Base-by-base conservation (phyloP, 2,888 invertebrate genomes). In the Plagodis dolabraria region DNA sequence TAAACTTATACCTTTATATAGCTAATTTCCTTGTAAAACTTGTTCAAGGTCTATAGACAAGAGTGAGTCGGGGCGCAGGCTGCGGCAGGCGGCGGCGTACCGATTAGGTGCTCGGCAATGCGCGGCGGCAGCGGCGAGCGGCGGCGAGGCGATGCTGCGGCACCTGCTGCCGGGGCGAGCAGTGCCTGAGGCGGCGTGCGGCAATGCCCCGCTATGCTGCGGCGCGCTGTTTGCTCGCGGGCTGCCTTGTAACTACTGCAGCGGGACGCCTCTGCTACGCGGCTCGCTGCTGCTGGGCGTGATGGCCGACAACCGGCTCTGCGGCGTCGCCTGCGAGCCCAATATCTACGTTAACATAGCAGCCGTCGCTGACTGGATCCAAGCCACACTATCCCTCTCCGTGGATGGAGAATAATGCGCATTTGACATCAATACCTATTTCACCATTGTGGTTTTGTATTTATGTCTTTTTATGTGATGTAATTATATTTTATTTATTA, bases 301-400 rank as follows among this genome's bases (percentile, higher is more conserved):
- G 44, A 83, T 86, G 87, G 68, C 72, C 54, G 79, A 72, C 64
- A 71, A 72, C 74, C 68, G 51, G 50, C 77, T 71, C 59, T 88
- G 89, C 78, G 87, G 80, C 47, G 71, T 70, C 6, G 64, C 82
- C 33, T 89, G 89, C 78, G 85, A 83, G 67, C 87, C 89, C 49
- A 77, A 77, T 48, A 69, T 76, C 22, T 88, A 78, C 75, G 86
- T 81, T 59, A 81, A 76, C 67, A 43, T 87, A 5, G 86, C 84
- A 7, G 68, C 63, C 9, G 36, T 72, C 4, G 57, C 67, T 4
- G 82, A 78, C 65, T 90, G 90, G 90, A 58, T 91, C 11, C 68
- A 76, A 38, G 68, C 71, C 8, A 52, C 82, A 2, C 22, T 81
- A 33, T 52, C 57, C 7, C 22, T 22, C 22, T 22, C 22, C 22